phyloP scores from a whole-genome alignment of 2,113 vertebrate genomes.

The Crypturellus undulatus region DNA sequence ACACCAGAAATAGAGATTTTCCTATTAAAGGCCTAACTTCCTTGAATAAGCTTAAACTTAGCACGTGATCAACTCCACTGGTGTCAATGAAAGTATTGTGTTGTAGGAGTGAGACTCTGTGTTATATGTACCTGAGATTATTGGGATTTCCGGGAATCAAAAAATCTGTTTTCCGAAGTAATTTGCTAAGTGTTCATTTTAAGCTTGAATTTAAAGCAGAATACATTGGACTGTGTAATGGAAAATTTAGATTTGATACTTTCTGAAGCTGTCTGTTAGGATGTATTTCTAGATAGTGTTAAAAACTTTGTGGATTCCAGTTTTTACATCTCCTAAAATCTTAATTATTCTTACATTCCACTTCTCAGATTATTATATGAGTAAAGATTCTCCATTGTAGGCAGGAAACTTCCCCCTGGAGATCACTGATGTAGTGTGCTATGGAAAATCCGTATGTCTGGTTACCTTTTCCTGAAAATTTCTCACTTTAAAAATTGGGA shows the following conservation, averaged over 20 bases:
- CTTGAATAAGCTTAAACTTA: neutral
- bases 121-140: neutral
- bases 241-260: neutral
- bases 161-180: neutral
- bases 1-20: neutral
- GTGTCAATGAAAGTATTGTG: neutral
- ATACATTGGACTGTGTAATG: neutral
- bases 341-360: neutral
- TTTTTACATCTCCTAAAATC: neutral
- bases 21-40: neutral
- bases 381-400: neutral
- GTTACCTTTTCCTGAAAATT: neutral
- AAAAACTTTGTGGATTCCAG: neutral
- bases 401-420: neutral
- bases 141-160: neutral
- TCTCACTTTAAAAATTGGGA: neutral
- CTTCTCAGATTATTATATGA: neutral
- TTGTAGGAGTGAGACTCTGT: neutral
- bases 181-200: neutral
- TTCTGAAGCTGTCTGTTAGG: neutral
- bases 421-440: neutral
- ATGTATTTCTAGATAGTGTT: neutral
- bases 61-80: neutral
- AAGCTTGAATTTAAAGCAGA: neutral
- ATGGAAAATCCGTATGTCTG: neutral